Conservation (phyloP, 2,113 vertebrate species). For the Tragelaphus strepsiceros region DNA sequence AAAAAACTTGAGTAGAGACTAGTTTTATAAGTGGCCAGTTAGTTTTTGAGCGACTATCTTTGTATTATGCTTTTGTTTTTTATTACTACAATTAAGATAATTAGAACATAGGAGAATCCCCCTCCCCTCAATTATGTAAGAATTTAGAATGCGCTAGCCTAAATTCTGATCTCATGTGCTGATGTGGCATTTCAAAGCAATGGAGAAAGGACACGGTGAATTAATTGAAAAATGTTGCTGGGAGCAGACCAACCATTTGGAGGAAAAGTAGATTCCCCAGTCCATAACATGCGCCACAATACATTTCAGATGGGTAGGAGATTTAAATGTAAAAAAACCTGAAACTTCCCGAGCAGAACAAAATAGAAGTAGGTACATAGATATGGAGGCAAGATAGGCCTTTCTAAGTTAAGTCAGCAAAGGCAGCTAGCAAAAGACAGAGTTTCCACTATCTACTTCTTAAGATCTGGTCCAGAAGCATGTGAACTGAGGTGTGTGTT, state of each 20-base stretch:
- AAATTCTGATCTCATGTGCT: slow-evolving; percentile 1
- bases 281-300: background rate
- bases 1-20: background rate
- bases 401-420: background rate
- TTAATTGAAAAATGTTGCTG: slow-evolving; percentile 8
- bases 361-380: background rate
- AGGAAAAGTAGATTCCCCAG: background rate
- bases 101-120: background rate
- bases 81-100: background rate
- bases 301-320: background rate
- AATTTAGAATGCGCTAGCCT: background rate
- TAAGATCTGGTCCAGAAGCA: background rate
- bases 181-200: background rate
- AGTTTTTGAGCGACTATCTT: background rate
- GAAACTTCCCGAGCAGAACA: background rate
- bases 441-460: background rate
- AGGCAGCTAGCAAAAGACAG: background rate
- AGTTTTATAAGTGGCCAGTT: background rate
- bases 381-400: background rate
- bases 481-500: background rate
- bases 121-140: background rate
- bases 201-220: background rate
- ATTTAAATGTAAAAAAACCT: background rate
- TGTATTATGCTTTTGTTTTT: background rate
- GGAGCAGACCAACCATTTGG: background rate